Conservation (phyloP, 1,140 invertebrate genomes). For the Dreissena rostriformis region DNA sequence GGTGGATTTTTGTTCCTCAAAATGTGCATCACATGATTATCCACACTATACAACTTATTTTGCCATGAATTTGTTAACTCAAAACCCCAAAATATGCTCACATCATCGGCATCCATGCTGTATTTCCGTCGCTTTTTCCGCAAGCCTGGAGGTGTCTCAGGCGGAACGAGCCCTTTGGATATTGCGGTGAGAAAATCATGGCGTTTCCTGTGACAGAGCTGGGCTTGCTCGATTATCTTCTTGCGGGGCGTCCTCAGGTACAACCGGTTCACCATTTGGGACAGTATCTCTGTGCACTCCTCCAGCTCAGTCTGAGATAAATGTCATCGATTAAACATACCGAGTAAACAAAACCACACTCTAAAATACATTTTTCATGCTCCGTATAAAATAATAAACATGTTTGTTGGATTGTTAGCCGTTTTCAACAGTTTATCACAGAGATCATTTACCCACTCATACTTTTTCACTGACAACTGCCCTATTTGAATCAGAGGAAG, state of each 20-base stretch:
- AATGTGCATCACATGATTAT: too few relatives aligned
- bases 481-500: too few relatives aligned
- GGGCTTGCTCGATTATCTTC: constrained; percentile 85
- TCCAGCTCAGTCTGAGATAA: constrained; percentile 86
- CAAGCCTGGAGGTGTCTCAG: constrained; percentile 85
- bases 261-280: constrained; percentile 86
- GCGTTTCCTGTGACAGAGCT: constrained; percentile 84
- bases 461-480: too few relatives aligned
- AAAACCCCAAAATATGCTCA: constrained; percentile 60
- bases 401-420: too few relatives aligned
- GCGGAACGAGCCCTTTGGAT: constrained; percentile 86
- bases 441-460: too few relatives aligned
- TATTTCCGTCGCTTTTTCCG: constrained; percentile 79
- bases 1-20: too few relatives aligned
- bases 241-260: constrained; percentile 86
- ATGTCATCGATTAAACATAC: not conserved
- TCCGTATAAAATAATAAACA: too few relatives aligned
- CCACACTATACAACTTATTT: too few relatives aligned
- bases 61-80: constrained; percentile 34
- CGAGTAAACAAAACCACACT: too few relatives aligned
- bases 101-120: constrained; percentile 77
- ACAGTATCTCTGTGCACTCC: constrained; percentile 86
- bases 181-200: constrained; percentile 87
- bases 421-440: too few relatives aligned
- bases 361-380: too few relatives aligned